A percentile compares a stretch with the other conserved stretches of the same genome.
phyloP scores from a whole-genome alignment of 2,888 invertebrate genomes.

The Trissoscelio sp. region DNA sequence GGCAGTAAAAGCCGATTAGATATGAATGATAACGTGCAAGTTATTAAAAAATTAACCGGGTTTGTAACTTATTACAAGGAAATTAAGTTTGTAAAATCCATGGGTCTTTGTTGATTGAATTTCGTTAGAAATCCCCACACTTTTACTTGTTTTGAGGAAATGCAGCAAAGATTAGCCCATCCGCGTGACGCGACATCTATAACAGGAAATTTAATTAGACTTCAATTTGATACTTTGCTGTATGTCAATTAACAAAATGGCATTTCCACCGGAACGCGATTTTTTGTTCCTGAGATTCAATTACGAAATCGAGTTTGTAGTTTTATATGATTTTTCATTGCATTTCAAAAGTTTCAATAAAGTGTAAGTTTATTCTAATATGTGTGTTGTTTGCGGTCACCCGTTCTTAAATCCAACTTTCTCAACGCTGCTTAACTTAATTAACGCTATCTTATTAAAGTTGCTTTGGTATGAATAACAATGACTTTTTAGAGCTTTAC shows the following conservation, averaged over 20 bases:
- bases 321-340: background rate
- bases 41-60: slow-evolving; percentile 22
- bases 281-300: background rate
- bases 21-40: background rate
- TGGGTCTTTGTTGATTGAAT: slow-evolving; percentile 12
- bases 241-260: background rate
- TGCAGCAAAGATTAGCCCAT: slow-evolving; percentile 22
- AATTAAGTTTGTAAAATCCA: slow-evolving; percentile 11
- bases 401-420: background rate
- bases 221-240: slow-evolving; percentile 21
- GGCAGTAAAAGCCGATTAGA: slow-evolving; percentile 12
- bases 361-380: background rate
- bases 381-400: background rate
- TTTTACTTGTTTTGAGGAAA: slow-evolving; percentile 39
- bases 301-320: background rate
- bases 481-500: background rate
- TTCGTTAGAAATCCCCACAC: slow-evolving; percentile 2
- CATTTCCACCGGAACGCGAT: background rate
- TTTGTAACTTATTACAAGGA: slow-evolving; percentile 17
- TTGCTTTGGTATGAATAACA: background rate
- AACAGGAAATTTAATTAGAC: slow-evolving; percentile 44
- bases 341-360: background rate
- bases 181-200: slow-evolving; percentile 21
- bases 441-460: background rate
- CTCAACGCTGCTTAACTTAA: background rate